These are phyloP conservation scores for Rhinopithecus roxellana DNA, from an alignment of 2,113 vertebrate genomes.

Conservation along the genomic window DNA sequence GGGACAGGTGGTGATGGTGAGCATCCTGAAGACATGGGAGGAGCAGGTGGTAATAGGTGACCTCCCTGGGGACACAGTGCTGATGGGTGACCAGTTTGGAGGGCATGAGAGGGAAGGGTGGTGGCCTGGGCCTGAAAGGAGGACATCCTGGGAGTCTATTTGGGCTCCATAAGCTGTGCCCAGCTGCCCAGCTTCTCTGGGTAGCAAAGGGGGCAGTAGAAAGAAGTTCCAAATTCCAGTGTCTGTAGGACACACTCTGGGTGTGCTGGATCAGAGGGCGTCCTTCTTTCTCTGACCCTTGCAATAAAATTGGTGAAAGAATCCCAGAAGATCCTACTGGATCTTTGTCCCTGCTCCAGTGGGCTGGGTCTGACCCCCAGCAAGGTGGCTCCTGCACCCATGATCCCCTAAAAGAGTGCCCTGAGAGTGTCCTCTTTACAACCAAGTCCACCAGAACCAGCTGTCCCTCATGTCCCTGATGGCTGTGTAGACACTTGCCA, in stretches of 20 bases:
- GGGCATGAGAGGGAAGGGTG: background rate
- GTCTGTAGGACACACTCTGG: background rate
- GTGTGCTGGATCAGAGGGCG: background rate
- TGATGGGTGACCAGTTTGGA: conserved; percentile 73
- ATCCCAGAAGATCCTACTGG: background rate
- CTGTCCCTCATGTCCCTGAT: background rate
- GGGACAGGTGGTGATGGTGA: background rate
- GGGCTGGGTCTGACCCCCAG: background rate
- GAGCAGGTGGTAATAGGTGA: background rate
- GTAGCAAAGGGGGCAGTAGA: background rate
- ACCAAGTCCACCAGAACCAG: background rate
- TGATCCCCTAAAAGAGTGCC: background rate
- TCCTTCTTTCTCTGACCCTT: background rate
- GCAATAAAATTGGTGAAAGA: background rate
- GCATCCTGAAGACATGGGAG: background rate
- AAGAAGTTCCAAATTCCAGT: background rate
- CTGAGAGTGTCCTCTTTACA: background rate
- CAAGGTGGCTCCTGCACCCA: background rate
- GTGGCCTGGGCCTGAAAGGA: background rate
- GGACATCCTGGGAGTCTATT: background rate
- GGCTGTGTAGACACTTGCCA: background rate
- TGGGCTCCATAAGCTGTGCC: background rate
- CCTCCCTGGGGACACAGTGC: no score
- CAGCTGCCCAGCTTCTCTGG: background rate
- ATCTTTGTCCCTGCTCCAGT: background rate